These are phyloP conservation scores for Cottoperca gobio DNA, from an alignment of 2,797 vertebrate species.

Conservation along the genomic window DNA sequence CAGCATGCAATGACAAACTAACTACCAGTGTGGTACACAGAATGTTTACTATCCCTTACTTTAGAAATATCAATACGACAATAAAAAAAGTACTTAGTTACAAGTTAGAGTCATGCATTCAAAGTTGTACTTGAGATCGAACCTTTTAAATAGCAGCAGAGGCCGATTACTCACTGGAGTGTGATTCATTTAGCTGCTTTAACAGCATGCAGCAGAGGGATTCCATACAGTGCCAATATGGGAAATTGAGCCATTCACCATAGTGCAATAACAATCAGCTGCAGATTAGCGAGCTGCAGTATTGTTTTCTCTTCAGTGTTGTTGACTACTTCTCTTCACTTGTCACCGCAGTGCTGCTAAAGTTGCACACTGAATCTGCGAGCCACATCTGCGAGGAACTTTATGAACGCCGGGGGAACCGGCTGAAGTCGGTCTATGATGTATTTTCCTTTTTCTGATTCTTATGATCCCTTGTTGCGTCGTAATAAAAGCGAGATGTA, in stretches of 20 bases:
- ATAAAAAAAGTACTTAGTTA: not conserved
- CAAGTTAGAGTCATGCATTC: not conserved
- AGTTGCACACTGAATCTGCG: slow-evolving; percentile 31
- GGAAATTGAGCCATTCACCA: slow-evolving; percentile 19
- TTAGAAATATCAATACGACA: not conserved
- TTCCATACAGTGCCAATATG: not conserved
- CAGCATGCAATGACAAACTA: not conserved
- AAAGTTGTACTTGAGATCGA: not conserved
- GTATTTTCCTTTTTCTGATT: slow-evolving; percentile 37
- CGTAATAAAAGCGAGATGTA: slow-evolving; percentile 21
- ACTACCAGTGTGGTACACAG: not conserved
- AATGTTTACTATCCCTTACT: not conserved
- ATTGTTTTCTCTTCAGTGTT: slow-evolving; percentile 1
- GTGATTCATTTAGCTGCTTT: slow-evolving; percentile 23
- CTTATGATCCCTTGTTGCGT: slow-evolving; percentile 30
- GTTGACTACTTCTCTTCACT: slow-evolving; percentile 25
- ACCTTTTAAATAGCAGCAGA: slow-evolving; percentile 9
- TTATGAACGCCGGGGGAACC: slow-evolving; percentile 11
- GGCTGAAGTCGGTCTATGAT: slow-evolving; percentile 24
- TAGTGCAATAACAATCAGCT: slow-evolving; percentile 29
- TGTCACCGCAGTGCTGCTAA: slow-evolving; percentile 23
- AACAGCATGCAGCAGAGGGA: not conserved
- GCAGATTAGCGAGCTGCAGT: slow-evolving; percentile 23
- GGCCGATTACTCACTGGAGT: not conserved
- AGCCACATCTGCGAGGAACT: slow-evolving; percentile 20